Evolutionary conservation across 2,113 vertebrate genomes (phyloP), one percentile per base, ranked within the genome.

Genomic region (Ranitomeya imitator): DNA sequence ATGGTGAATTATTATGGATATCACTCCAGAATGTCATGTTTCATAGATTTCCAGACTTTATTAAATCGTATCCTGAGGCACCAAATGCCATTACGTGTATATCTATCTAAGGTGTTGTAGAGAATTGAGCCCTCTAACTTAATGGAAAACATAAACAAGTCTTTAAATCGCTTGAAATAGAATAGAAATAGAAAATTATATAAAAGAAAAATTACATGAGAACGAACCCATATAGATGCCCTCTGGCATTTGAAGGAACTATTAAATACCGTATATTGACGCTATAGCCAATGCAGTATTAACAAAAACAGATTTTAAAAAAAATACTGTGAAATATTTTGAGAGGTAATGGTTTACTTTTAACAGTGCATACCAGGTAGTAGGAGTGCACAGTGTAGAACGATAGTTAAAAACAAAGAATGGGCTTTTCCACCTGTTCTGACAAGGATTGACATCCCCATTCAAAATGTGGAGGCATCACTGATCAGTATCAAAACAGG

Each of bases 61-160:
- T 37, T 61, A 63, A 45, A 61, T 81, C 26, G 1, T 61, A 61
- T 26, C 79, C 79, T 37, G 59, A 81, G 57, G 79, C 59, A 7
- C 8, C 4, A 6, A 61, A 26, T 37, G 26, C 23, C 3, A 60
- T 61, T 81, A 37, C 63, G 79, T 61, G 79, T 1, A 15, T 18
- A 81, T 81, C 16, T 79, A 26, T 79, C 21, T n/a, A 4, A 55
- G 79, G 7, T 18, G 15, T 23, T 14, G 52, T n/a, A 79, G n/a
- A 23, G 6, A 59, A 6, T 57, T 23, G 18, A 23, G 12, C 77
- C 55, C 21, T 23, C 14, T 26, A 59, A 79, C 5, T 4, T 79
- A 79, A 79, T 59, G 54, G n/a, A 57, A 83, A 19, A 18, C 23
- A 63, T 81, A 61, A 81, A 81, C 23, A 81, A 37, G 19, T 60